Percentiles rank a stretch among this genome's conserved stretches.
phyloP scores from a whole-genome alignment of 2,113 vertebrate species.

The Nesoenas mayeri region DNA sequence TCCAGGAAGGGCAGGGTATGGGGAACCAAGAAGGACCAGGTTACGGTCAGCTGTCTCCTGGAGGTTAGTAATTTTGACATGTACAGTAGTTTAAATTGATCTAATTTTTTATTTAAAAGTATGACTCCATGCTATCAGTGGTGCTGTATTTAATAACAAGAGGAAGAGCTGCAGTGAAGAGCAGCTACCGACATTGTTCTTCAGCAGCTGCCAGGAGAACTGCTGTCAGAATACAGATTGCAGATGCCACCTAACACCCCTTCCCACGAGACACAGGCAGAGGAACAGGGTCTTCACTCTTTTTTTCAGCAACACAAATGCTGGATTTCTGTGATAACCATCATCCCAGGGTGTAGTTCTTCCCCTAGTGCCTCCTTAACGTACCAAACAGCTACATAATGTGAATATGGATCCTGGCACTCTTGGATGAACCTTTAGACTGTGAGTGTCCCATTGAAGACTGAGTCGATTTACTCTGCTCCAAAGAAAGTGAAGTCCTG shows the following conservation, averaged over 20 bases:
- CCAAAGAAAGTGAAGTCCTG: not conserved
- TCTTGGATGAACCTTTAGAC: not conserved
- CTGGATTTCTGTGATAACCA: not conserved
- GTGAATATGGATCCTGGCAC: not conserved
- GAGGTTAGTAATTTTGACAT: not conserved
- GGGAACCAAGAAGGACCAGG: not conserved
- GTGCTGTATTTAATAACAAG: conserved; percentile 1
- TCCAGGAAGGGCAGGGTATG: not conserved
- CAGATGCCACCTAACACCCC: not conserved
- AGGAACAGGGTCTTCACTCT: not conserved
- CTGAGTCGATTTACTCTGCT: not conserved
- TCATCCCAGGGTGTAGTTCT: not conserved
- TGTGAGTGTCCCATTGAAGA: not conserved
- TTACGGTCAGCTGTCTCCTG: not conserved
- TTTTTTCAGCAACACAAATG: not conserved
- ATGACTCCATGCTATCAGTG: not conserved
- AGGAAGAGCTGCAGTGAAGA: not conserved
- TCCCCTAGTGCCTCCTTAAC: not conserved
- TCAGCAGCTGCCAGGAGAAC: not conserved
- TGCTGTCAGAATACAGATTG: not conserved
- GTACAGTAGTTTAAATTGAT: not conserved
- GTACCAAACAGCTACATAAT: fast-evolving
- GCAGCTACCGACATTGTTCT: not conserved
- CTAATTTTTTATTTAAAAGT: not conserved
- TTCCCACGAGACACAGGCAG: not conserved